phyloP scores from a whole-genome alignment of 2,113 vertebrate species.

The Crypturellus undulatus region DNA sequence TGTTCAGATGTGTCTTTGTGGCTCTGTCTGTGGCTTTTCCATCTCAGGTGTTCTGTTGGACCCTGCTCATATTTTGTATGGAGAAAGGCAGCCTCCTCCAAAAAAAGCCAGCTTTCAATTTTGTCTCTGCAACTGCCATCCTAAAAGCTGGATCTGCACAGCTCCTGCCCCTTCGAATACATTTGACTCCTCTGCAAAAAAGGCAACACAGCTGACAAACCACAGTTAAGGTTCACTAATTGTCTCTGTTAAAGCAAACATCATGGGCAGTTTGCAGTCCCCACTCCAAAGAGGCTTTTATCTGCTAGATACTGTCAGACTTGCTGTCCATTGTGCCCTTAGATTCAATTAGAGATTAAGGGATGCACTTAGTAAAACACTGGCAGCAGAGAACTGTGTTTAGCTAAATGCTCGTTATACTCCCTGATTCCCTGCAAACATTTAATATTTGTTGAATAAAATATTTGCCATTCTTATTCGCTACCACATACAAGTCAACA shows the following conservation, averaged over 20 bases:
- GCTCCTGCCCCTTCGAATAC: background rate
- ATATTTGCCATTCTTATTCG: background rate
- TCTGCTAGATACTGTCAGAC: background rate
- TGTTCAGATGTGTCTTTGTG: background rate
- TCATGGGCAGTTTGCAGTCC: background rate
- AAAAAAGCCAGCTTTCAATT: background rate
- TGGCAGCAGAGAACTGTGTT: background rate
- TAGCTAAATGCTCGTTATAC: background rate
- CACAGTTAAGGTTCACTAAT: background rate
- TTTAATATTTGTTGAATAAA: background rate
- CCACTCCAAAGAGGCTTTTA: background rate
- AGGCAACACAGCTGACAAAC: background rate
- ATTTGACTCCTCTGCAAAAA: background rate
- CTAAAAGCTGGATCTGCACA: background rate
- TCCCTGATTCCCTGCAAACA: background rate
- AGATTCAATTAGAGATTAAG: background rate
- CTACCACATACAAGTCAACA: background rate
- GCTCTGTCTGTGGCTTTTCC: background rate
- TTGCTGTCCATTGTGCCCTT: background rate
- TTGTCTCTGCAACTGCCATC: background rate
- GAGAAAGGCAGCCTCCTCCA: accelerated
- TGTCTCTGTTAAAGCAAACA: background rate
- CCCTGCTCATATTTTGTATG: background rate
- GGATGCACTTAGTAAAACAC: background rate
- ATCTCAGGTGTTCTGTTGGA: background rate